A percentile compares a stretch with the other conserved stretches of the same genome.
Evolutionary conservation across 1,140 invertebrate genomes (phyloP).

Genomic region (Chelonus insularis): DNA sequence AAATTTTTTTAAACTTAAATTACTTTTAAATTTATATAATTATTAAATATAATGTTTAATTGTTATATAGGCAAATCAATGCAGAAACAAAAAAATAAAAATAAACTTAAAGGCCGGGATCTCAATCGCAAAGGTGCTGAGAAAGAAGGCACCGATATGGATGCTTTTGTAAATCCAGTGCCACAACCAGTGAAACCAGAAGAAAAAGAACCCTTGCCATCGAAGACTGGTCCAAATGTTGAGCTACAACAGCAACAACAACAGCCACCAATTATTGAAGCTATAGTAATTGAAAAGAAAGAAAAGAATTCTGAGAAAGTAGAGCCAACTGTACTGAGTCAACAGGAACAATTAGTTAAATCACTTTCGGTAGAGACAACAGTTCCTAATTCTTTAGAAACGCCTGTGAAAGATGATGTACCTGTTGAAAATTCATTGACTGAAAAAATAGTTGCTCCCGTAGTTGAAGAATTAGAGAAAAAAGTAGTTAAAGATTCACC

Average conservation of each 20-base stretch:
- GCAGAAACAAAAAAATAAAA: slow-evolving; percentile 55
- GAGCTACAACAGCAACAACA: not conserved
- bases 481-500: slow-evolving; percentile 34
- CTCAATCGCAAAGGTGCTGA: slow-evolving; percentile 58
- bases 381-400: slow-evolving; percentile 12
- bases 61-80: slow-evolving; percentile 48
- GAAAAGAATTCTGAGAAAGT: not conserved
- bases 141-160: slow-evolving; percentile 62
- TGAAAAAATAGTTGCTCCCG: not conserved
- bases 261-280: not conserved
- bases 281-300: slow-evolving; percentile 7
- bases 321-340: not conserved
- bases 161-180: slow-evolving; percentile 54
- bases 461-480: slow-evolving; percentile 26
- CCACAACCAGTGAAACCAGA: slow-evolving; percentile 35
- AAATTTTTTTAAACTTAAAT: not conserved
- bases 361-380: not conserved
- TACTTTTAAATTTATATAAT: not conserved
- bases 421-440: not conserved
- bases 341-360: not conserved
- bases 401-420: not conserved
- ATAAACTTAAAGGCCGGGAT: slow-evolving; percentile 50
- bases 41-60: not conserved
- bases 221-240: not conserved
- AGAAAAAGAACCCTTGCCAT: not conserved